Percentiles rank a stretch among this genome's conserved stretches.
Conservation (phyloP, 2,113 vertebrate genomes). For the Stictonetta naevosa region DNA sequence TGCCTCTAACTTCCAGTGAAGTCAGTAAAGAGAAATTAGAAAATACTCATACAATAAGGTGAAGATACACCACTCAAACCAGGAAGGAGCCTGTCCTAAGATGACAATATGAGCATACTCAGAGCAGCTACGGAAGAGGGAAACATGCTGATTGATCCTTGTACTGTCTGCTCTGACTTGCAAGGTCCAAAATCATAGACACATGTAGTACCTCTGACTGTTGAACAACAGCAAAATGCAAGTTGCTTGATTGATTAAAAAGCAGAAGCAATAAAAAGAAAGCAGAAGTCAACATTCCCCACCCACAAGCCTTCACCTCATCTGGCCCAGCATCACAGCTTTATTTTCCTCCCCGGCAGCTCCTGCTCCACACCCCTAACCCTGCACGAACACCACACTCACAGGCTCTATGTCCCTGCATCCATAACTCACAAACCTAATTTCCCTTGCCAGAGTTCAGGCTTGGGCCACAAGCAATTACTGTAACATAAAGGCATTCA, state of each 20-base stretch:
- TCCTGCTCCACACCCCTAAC: neutral
- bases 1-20: neutral
- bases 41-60: neutral
- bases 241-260: neutral
- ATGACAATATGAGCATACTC: neutral
- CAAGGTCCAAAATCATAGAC: neutral
- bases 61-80: neutral
- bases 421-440: neutral
- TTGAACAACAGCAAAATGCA: neutral
- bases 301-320: fast-evolving
- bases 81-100: neutral
- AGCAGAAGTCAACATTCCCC: neutral
- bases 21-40: neutral
- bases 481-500: neutral
- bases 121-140: neutral
- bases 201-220: neutral
- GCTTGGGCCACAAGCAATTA: neutral
- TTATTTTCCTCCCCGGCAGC: neutral
- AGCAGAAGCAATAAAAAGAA: neutral
- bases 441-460: neutral
- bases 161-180: neutral
- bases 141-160: neutral
- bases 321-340: neutral
- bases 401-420: neutral
- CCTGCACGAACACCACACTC: fast-evolving